Base-by-base conservation (phyloP, 2,113 vertebrate species). In the Platichthys flesus region DNA sequence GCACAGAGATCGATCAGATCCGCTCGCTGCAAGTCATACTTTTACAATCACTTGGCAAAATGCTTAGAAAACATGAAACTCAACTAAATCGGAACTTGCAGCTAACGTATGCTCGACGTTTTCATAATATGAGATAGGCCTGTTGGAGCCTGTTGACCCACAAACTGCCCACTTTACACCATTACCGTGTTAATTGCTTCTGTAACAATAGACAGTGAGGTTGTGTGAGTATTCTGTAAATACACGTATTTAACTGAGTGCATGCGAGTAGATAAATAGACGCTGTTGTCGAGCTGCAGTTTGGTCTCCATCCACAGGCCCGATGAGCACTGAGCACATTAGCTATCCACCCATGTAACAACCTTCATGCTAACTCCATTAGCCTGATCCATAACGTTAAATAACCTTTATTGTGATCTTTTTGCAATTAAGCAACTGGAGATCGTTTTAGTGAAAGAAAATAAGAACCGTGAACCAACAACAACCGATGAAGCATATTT, bases 331-430 rank as follows among this genome's bases (percentile, higher is more conserved):
- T 31, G 31, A 57, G 4, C 55, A 45, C 4, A 16, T 37, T 18
- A 54, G 31, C 21, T 10, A 21, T 35, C 57, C 56, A 54, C 61
- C 37, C 35, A 15, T 9, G 16, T 2, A 21, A 16, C 12, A 51
- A 57, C 47, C 10, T 31, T 31, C 31, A 10, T 28, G 31, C 5
- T 54, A 20, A 21, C 1, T 15, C 16, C 10, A 16, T n/a, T 2
- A 15, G 4, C 9, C 1, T 0, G 1, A 15, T 5, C 7, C 5
- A 5, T 2, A 2, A 9, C 2, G 10, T 9, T 2, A 6, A 7
- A 23, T 1, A 0, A n/a, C 16, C 5, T 16, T 16, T 15, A 18
- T 10, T 12, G 16, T 21, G 10, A n/a, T 18, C 15, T 5, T 8
- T 52, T 2, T 3, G n/a, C 2, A n/a, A 20, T 0, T 60, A 3